These are phyloP conservation scores for Caranx melampygus DNA, from an alignment of 2,113 vertebrate species.

Conservation along the genomic window DNA sequence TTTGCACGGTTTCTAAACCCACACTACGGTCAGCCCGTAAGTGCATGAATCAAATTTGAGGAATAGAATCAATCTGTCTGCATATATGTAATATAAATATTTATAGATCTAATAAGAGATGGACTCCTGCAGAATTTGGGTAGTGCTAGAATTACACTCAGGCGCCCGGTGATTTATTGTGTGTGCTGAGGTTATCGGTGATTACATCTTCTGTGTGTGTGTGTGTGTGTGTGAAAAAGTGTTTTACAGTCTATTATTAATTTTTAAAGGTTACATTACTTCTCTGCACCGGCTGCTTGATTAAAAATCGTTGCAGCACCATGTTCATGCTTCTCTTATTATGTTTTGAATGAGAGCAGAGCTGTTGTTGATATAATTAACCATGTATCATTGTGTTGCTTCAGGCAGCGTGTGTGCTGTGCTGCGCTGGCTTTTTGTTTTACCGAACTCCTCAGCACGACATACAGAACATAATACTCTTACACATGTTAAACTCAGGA, in stretches of 20 bases:
- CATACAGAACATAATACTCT: neutral
- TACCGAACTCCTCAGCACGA: neutral
- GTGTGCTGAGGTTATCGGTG: conserved; percentile 33
- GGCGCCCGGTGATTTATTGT: conserved; percentile 29
- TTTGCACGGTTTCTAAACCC: conserved; percentile 20
- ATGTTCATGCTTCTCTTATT: conserved; percentile 1
- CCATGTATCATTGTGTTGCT: conserved; percentile 22
- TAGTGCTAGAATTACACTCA: neutral
- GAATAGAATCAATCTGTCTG: neutral
- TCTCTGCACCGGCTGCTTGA: conserved; percentile 2
- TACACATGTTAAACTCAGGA: neutral
- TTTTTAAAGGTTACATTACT: conserved; percentile 35
- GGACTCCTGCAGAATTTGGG: neutral
- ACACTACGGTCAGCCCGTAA: conserved; percentile 10
- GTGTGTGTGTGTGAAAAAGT: conserved; percentile 2
- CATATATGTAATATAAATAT: conserved; percentile 35
- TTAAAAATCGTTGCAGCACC: neutral
- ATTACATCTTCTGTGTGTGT: conserved; percentile 31
- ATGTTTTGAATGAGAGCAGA: conserved; percentile 19
- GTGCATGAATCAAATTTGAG: neutral
- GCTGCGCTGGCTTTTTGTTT: neutral
- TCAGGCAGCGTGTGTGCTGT: neutral
- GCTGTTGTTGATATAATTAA: conserved; percentile 34
- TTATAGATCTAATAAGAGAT: conserved; percentile 6
- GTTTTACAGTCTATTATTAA: conserved; percentile 42